Evolutionary conservation across 2,888 invertebrate species (phyloP), one percentile per base, ranked within the genome.

Genomic region (Apodemia duryi): DNA sequence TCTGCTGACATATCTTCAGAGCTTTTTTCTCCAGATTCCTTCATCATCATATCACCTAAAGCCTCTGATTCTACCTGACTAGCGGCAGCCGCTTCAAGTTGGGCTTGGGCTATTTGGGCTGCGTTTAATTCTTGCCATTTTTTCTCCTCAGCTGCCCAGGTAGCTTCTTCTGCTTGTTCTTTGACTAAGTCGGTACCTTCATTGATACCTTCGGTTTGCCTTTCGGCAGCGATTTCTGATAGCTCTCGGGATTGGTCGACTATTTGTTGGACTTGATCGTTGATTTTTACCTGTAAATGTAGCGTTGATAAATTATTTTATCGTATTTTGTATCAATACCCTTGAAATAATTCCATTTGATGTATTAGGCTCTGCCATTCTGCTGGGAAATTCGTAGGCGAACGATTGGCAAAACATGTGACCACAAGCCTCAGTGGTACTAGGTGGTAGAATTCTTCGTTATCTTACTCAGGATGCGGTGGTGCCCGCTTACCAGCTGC

Each of bases 91-190:
- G 85, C 90, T 7, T 87, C 86, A 1, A 84, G 64, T 49, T 84
- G 80, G 13, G 91, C 90, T 64, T 85, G 81, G 29, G 84, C 85
- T 0, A 85, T 82, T 67, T 85, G 83, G 2, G 82, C 65, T 7
- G 87, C 87, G 64, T 86, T 85, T 0, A 88, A 62, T 0, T 84
- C 83, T 68, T 89, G 89, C 88, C 88, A 89, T 78, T 89, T 88
- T 75, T 82, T 80, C 10, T 91, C 91, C 63, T 91, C 87, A 0
- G 71, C 76, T 0, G 81, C 76, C 89, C 88, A 89, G 75, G 73
- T 72, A 0, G 69, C 71, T 64, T 81, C 78, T n/a, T 77, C 75
- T 28, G 72, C 73, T 61, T 73, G 75, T 43, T 81, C 83, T 60
- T 82, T 79, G 0, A 52, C 71, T 6, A 76, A 69, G 32, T 83